phyloP scores from a whole-genome alignment of 2,888 invertebrate species.

The Thymelicus lineola region DNA sequence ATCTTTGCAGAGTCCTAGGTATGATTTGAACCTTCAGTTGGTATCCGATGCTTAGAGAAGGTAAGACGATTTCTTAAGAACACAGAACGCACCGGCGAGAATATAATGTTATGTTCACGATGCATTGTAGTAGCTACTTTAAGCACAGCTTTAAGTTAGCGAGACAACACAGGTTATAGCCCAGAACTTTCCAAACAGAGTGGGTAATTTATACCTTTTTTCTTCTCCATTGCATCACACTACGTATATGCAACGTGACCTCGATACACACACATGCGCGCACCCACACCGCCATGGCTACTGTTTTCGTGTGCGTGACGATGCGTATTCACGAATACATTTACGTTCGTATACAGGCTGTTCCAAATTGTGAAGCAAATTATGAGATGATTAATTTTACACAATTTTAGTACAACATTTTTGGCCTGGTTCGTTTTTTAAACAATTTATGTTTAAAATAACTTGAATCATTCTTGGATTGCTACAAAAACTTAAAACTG shows the following conservation, averaged over 20 bases:
- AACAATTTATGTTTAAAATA: too few species aligned
- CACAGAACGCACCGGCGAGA: too few species aligned
- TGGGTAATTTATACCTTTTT: conserved; percentile 55
- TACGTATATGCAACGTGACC: conserved; percentile 66
- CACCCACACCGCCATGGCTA: conserved; percentile 30
- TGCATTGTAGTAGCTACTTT: background rate
- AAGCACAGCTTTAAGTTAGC: background rate
- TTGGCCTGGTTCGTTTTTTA: too few species aligned
- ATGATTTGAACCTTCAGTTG: too few species aligned
- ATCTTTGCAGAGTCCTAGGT: too few species aligned
- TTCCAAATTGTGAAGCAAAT: conserved; percentile 40
- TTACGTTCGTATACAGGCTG: conserved; percentile 61
- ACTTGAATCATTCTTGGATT: too few species aligned
- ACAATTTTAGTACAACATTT: background rate
- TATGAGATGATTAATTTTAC: conserved; percentile 25
- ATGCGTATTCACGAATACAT: conserved; percentile 60
- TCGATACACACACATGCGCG: conserved; percentile 69
- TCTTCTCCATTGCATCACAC: conserved; percentile 60
- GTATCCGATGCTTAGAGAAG: too few species aligned
- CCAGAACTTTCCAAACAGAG: conserved; percentile 58
- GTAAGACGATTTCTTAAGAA: too few species aligned
- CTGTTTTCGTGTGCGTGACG: conserved; percentile 48
- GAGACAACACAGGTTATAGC: conserved; percentile 41
- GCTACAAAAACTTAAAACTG: background rate
- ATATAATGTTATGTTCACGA: too few species aligned